Percentiles rank a stretch among this genome's conserved stretches.
These are phyloP conservation scores for Lampris incognitus DNA, from an alignment of 2,113 vertebrate genomes.

Conservation along the genomic window DNA sequence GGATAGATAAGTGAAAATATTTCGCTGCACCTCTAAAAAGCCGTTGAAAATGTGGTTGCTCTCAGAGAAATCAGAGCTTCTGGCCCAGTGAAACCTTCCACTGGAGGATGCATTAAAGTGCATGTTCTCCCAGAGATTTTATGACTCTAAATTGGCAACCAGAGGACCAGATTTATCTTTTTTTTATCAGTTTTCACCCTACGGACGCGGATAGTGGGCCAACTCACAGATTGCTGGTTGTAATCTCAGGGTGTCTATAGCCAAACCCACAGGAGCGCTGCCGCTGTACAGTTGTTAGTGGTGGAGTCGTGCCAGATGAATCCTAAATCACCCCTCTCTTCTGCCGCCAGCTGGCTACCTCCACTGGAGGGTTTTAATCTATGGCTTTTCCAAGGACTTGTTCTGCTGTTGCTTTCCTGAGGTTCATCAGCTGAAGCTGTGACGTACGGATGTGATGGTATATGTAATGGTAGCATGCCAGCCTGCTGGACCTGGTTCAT, in stretches of 20 bases:
- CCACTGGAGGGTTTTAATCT: background rate
- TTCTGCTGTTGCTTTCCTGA: constrained; percentile 14
- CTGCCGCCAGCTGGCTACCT: constrained; percentile 26
- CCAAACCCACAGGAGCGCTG: constrained; percentile 21
- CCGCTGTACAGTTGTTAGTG: constrained; percentile 9
- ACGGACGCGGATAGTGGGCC: constrained; percentile 7
- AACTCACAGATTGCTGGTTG: constrained; percentile 22
- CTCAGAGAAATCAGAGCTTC: constrained; percentile 28
- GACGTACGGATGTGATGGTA: constrained; percentile 15
- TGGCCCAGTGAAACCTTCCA: constrained; percentile 39
- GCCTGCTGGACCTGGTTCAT: constrained; percentile 4
- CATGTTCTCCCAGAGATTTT: constrained; percentile 27
- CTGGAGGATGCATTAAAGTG: constrained; percentile 56
- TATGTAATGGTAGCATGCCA: constrained; percentile 22
- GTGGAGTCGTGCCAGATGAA: constrained; percentile 24
- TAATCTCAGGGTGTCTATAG: constrained; percentile 12
- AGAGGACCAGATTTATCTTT: background rate
- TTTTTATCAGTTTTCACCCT: constrained; percentile 18
- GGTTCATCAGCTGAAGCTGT: constrained; percentile 31
- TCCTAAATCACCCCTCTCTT: constrained; percentile 20
- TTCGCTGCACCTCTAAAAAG: constrained; percentile 16
- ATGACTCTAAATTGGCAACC: constrained; percentile 20
- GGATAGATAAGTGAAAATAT: background rate
- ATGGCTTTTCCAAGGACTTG: background rate
- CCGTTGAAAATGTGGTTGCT: constrained; percentile 32